phyloP scores from a whole-genome alignment of 2,113 vertebrate genomes.

The Oceanites oceanicus region DNA sequence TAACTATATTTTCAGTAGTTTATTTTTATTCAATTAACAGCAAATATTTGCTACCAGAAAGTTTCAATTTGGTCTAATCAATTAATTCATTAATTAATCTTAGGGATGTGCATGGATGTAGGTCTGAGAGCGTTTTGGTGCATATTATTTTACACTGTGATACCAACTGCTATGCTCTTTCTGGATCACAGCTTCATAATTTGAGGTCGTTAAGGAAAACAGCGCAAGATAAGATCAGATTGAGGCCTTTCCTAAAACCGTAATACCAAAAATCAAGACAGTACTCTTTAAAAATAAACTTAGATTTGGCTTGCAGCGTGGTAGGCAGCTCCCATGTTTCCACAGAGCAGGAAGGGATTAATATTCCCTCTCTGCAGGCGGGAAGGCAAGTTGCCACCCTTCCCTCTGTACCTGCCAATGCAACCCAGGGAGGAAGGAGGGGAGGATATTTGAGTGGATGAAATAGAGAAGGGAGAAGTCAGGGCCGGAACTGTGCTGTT shows the following conservation, averaged over 20 bases:
- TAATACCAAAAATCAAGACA: neutral
- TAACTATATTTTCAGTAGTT: neutral
- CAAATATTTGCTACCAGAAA: neutral
- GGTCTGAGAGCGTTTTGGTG: neutral
- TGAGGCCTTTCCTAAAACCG: neutral
- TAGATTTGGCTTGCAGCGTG: neutral
- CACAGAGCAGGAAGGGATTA: neutral
- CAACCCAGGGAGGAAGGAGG: neutral
- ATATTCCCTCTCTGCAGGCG: neutral
- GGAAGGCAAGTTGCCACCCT: neutral
- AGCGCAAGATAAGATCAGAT: neutral
- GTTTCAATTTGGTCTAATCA: neutral
- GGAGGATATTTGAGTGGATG: neutral
- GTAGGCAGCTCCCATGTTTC: neutral
- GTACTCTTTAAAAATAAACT: constrained; percentile 23
- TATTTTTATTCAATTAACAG: neutral
- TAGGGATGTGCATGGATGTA: neutral
- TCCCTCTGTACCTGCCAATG: neutral
- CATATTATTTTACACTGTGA: neutral
- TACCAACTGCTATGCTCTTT: neutral
- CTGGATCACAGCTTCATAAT: constrained; percentile 1
- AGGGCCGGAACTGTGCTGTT: neutral
- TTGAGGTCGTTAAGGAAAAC: neutral
- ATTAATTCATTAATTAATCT: neutral
- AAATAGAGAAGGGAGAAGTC: neutral